These are phyloP conservation scores for Machaerirhynchus nigripectus DNA, from an alignment of 2,113 vertebrate genomes.

Conservation along the genomic window DNA sequence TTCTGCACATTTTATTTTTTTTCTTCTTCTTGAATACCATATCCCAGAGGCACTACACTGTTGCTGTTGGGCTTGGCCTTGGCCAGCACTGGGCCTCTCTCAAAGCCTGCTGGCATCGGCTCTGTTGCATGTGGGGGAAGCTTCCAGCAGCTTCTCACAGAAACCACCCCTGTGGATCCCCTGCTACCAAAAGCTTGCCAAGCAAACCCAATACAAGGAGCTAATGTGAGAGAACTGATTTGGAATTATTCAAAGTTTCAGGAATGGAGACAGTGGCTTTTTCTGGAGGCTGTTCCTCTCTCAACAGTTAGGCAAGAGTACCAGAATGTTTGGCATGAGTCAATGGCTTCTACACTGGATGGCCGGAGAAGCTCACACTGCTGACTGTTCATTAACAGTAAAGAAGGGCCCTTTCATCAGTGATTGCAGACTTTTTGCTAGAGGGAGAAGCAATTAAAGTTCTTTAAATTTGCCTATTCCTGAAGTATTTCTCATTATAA, in stretches of 20 bases:
- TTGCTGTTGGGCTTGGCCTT: background rate
- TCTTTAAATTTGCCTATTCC: background rate
- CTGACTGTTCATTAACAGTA: background rate
- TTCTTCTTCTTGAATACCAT: background rate
- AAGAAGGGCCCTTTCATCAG: background rate
- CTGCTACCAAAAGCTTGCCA: background rate
- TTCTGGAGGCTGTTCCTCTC: background rate
- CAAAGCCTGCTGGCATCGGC: fast-evolving
- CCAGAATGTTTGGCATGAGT: background rate
- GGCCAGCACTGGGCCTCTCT: background rate
- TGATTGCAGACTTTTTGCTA: background rate
- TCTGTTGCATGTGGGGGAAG: fast-evolving
- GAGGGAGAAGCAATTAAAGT: background rate
- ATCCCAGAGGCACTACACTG: background rate
- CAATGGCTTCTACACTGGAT: background rate
- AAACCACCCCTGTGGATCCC: background rate
- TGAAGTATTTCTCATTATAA: conserved; percentile 32
- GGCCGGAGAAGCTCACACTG: background rate
- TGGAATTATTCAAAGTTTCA: background rate
- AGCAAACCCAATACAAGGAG: background rate
- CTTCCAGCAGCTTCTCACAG: background rate
- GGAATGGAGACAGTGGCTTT: background rate
- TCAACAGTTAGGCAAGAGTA: background rate
- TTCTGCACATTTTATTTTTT: background rate
- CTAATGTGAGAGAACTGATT: background rate